Evolutionary conservation across 2,888 invertebrate genomes (phyloP), one percentile per base, ranked within the genome.

Genomic region (Capitulum mitella): DNA sequence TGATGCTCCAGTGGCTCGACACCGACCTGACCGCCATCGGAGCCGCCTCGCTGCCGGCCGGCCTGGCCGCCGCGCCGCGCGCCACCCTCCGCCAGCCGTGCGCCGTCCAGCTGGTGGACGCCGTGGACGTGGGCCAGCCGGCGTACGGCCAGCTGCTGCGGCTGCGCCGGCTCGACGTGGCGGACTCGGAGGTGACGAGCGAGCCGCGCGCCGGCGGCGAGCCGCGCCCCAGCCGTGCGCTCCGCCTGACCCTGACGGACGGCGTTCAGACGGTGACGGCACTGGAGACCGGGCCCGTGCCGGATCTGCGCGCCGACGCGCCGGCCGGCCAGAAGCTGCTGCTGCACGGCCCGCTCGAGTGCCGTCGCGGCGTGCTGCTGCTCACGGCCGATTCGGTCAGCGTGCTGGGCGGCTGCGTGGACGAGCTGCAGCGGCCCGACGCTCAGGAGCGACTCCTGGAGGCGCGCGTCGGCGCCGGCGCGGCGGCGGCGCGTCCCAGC

Each of bases 221-320:
- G 85, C 88, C 85, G 83, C 88, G 85, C 84, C 85, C 87, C 84
- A 89, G 86, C 84, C 89, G 93, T 83, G 91, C 92, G 89, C 86
- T 93, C 80, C 89, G 91, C 84, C 84, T 94, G 78, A 88, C 87
- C 80, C 84, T 94, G 81, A 93, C 92, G 8, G 94, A 94, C 87
- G 94, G 94, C 26, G 87, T 89, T 0, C 91, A 91, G 85, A 88
- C 90, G 82, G 85, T 93, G 58, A 87, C 88, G 79, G 93, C 89
- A 0, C 90, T 93, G 83, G 94, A 94, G 84, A 91, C 92, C 83
- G 88, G 86, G 82, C 88, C 89, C 3, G 85, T 87, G 12, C 82
- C 84, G 22, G 80, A 81, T 22, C 83, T 88, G 2, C 83, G 83
- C 74, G 54, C 83, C 3, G 82, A 83, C 43, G 80, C 86, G 6